These are phyloP conservation scores for Brenthis hecate DNA, from an alignment of 2,888 invertebrate genomes.

Conservation along the genomic window DNA sequence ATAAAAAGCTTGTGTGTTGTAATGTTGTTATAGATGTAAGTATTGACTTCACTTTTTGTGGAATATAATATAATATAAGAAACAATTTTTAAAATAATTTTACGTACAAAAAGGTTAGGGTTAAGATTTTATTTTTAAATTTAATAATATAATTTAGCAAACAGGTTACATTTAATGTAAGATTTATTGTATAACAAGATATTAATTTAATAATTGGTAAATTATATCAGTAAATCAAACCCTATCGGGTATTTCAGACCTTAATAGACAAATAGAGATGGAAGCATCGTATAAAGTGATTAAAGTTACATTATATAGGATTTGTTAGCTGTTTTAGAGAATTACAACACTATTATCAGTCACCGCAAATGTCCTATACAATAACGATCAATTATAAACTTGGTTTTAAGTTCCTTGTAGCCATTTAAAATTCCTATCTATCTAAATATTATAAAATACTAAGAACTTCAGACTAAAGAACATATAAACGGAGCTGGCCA, in stretches of 20 bases:
- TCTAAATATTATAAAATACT: background rate
- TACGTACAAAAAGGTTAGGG: no score
- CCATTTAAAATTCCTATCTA: background rate
- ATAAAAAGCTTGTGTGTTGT: no score
- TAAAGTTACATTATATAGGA: conserved; percentile 76
- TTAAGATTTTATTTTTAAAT: no score
- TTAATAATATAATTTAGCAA: no score
- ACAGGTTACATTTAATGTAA: no score
- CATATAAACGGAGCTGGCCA: no score
- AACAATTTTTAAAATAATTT: no score
- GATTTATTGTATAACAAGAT: background rate
- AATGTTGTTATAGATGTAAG: no score
- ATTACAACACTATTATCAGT: conserved; percentile 75
- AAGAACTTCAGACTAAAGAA: no score
- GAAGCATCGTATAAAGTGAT: conserved; percentile 73
- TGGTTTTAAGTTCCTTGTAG: conserved; percentile 4
- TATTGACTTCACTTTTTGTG: no score
- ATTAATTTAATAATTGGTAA: conserved; percentile 45
- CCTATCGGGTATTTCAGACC: conserved; percentile 56
- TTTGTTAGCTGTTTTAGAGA: conserved; percentile 57
- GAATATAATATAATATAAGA: no score
- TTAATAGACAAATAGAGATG: conserved; percentile 67
- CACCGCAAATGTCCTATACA: conserved; percentile 49
- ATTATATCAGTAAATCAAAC: conserved; percentile 65
- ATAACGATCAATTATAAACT: conserved; percentile 38